Evolutionary conservation across 2,797 vertebrate genomes (phyloP).

Genomic region (Glossophaga mutica): DNA sequence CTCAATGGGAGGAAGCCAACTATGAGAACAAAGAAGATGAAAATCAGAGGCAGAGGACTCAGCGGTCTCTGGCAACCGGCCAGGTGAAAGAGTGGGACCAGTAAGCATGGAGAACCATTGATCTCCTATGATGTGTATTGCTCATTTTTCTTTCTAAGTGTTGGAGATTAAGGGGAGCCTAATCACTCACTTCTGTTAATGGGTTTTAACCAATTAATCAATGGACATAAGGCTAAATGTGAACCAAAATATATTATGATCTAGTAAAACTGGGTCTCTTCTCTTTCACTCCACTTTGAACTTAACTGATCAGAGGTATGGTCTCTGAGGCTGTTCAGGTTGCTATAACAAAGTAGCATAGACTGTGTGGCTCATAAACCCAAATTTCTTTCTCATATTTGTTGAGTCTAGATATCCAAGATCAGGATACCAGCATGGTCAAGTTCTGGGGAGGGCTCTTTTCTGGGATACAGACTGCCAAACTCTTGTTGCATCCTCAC

Average conservation of each 20-base stretch:
- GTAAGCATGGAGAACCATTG: not conserved
- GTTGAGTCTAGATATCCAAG: not conserved
- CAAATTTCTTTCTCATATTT: not conserved
- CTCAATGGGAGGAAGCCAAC: not conserved
- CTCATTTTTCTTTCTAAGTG: conserved; percentile 61
- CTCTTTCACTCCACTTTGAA: not conserved
- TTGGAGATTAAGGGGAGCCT: not conserved
- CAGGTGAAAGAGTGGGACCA: not conserved
- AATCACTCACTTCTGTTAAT: conserved; percentile 57
- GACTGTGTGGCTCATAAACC: not conserved
- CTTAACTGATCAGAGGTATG: not conserved
- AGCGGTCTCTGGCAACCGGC: not conserved
- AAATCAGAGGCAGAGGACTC: not conserved
- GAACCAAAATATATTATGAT: conserved; percentile 21
- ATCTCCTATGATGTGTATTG: conserved; percentile 26
- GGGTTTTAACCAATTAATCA: conserved; percentile 45
- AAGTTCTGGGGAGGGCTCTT: not conserved
- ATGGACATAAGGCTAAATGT: conserved; percentile 9
- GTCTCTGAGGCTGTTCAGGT: too few species aligned
- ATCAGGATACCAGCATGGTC: too few species aligned
- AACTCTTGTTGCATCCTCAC: not conserved
- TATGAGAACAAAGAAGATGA: not conserved
- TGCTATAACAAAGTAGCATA: not conserved
- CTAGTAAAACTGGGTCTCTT: not conserved
- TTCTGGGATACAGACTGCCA: not conserved